Evolutionary conservation across 2,888 invertebrate genomes (phyloP), one percentile per base, ranked within the genome.

Genomic region (Amphimallon solstitiale): DNA sequence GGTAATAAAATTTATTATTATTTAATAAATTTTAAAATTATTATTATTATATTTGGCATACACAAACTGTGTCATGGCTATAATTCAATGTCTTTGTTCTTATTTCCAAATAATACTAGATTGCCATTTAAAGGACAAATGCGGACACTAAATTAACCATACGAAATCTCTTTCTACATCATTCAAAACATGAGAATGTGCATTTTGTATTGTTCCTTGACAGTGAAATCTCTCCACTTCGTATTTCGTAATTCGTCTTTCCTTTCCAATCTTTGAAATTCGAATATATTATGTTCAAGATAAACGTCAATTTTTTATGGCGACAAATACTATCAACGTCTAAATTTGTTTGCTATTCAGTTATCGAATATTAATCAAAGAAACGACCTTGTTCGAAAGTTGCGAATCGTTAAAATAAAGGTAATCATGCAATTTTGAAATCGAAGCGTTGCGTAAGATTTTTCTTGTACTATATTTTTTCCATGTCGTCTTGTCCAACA

Each of bases 231-330:
- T n/a, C n/a, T n/a, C n/a, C n/a, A n/a, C n/a, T 19, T 45, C 9
- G 6, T 17, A 17, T 17, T 17, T n/a, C 43, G 2, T 12, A 7
- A 10, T 3, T 10, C 19, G 3, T 10, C 6, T 7, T 19, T 10
- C 17, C 45, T 45, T 45, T 45, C 45, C 45, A 45, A 45, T 45
- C 45, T 45, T 29, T 29, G 7, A 45, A 19, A 19, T 45, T 10
- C 10, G 45, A 45, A 45, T 45, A 45, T 17, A 45, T 45, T 45
- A 45, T 19, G 19, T 19, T 17, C 19, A 5, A 19, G 7, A 45
- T 45, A 19, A 45, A 45, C 4, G 9, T 19, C 19, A 17, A 4
- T 29, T 1, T 17, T 7, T 10, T n/a, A 3, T 10, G 45, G 43
- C 7, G 19, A 17, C 9, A 29, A 29, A 29, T 5, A 29, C 6